phyloP scores from a whole-genome alignment of 2,888 invertebrate species.

The Gymnocheta viridis region DNA sequence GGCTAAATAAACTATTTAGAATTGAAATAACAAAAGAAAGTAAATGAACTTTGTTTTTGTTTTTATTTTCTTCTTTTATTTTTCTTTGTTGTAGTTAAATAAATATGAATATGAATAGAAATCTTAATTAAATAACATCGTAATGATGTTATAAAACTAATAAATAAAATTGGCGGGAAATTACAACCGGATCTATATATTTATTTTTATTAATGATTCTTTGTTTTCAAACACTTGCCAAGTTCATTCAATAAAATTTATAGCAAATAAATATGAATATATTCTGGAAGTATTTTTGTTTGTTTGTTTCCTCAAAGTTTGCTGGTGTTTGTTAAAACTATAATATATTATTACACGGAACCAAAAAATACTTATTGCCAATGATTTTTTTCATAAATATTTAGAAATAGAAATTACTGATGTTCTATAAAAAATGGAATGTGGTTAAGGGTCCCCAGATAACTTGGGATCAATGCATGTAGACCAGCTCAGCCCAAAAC shows the following conservation, averaged over 20 bases:
- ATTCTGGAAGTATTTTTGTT: neutral
- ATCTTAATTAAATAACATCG: constrained; percentile 13
- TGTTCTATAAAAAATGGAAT: no score
- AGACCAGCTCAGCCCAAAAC: no score
- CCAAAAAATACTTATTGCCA: no score
- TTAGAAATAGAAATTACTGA: no score
- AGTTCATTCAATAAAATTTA: constrained; percentile 9
- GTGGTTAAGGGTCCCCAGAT: no score
- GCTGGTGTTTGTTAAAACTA: neutral
- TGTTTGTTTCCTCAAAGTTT: constrained; percentile 9
- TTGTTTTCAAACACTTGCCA: neutral
- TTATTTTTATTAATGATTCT: neutral
- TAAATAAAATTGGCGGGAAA: constrained; percentile 58
- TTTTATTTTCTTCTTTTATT: no score
- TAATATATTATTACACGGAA: no score
- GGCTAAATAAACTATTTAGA: neutral
- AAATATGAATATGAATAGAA: constrained; percentile 16
- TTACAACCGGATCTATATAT: constrained; percentile 61
- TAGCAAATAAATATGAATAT: neutral
- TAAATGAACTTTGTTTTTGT: neutral
- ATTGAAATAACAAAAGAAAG: neutral
- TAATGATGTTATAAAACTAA: constrained; percentile 24
- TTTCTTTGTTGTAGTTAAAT: no score
- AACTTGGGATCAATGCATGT: no score
- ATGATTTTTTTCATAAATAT: no score